These are phyloP conservation scores for Rapana venosa DNA, from an alignment of 2,888 invertebrate species.

Conservation along the genomic window DNA sequence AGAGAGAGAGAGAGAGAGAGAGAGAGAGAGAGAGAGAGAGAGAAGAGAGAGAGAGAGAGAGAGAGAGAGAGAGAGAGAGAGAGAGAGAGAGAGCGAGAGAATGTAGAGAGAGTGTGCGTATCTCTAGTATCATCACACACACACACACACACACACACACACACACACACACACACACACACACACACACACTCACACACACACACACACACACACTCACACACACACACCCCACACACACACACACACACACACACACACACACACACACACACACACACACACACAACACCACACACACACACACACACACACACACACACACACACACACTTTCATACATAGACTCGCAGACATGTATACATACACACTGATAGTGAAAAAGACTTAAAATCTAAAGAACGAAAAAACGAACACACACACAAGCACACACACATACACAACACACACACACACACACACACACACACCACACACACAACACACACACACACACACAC, in stretches of 20 bases:
- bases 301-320: conserved; percentile 1
- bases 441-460: conserved; percentile 9
- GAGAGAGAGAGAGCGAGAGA: neutral
- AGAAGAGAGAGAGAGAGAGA: neutral
- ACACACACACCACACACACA: neutral
- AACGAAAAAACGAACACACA: no score
- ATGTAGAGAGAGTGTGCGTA: no score
- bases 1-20: no score
- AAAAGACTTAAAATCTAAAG: no score
- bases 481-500: neutral
- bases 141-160: conserved; percentile 14
- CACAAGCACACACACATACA: neutral
- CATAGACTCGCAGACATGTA: neutral
- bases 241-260: neutral
- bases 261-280: conserved; percentile 9
- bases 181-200: neutral
- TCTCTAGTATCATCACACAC: neutral
- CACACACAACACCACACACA: neutral
- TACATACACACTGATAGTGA: neutral
- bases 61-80: neutral
- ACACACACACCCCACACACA: no score
- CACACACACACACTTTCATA: neutral
- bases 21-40: no score
- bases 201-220: neutral
- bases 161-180: neutral